Percentiles rank a stretch among this genome's conserved stretches.
phyloP scores from a whole-genome alignment of 2,888 invertebrate genomes.

The Chrysolina haemoptera region DNA sequence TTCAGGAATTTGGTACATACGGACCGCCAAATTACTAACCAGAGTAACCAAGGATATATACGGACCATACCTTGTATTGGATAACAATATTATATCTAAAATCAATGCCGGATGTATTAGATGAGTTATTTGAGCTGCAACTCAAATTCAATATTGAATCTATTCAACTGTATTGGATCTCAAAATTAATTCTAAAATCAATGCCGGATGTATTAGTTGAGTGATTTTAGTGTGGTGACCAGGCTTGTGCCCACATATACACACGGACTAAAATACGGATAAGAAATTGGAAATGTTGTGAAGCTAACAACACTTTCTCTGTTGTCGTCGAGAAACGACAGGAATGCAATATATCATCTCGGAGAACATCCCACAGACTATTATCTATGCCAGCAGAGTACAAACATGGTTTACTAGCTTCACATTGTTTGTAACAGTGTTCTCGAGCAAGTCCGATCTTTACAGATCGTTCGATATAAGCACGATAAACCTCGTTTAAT shows the following conservation, averaged over 20 bases:
- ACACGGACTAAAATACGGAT: not conserved
- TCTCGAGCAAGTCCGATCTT: conserved; percentile 52
- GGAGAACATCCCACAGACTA: conserved; percentile 15
- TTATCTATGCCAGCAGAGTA: conserved; percentile 18
- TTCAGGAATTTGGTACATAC: too few species aligned
- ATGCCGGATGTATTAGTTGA: not conserved
- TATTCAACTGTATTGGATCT: too few species aligned
- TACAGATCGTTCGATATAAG: conserved; percentile 60
- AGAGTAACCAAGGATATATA: too few species aligned
- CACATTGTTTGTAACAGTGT: conserved; percentile 56
- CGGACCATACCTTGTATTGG: too few species aligned
- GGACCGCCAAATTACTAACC: too few species aligned
- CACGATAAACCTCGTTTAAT: conserved; percentile 62
- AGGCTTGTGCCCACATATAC: conserved; percentile 18
- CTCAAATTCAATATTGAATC: too few species aligned
- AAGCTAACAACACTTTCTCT: conserved; percentile 21
- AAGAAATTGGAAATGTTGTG: conserved; percentile 16
- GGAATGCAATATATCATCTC: conserved; percentile 17
- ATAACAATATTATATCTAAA: too few species aligned
- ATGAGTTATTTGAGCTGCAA: too few species aligned
- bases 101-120: too few species aligned
- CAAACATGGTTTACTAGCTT: conserved; percentile 52
- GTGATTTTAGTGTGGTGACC: not conserved
- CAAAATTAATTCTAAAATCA: not conserved
- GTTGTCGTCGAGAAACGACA: conserved; percentile 18